Evolutionary conservation across 2,888 invertebrate genomes (phyloP).

Genomic region (Drosophila tanythrix): DNA sequence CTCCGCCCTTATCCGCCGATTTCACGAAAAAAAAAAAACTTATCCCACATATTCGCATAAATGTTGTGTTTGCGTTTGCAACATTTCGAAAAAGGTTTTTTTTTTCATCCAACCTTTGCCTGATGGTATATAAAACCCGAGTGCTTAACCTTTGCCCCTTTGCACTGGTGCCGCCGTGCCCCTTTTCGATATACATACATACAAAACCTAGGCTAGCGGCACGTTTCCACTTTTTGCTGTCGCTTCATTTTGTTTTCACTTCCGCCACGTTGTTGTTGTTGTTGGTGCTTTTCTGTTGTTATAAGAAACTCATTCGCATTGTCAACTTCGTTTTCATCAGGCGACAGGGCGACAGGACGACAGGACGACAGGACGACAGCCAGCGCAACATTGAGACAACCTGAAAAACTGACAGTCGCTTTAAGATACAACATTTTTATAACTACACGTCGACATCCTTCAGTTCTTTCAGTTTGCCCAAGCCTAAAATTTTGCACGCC

Average conservation of each 20-base stretch:
- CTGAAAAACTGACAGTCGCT: constrained; percentile 71
- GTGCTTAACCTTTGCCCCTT: constrained; percentile 63
- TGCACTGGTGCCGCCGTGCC: neutral
- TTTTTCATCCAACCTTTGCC: neutral
- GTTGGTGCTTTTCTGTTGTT: constrained; percentile 49
- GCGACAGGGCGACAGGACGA: constrained; percentile 34
- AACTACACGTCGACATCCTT: constrained; percentile 70
- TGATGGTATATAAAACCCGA: constrained; percentile 40
- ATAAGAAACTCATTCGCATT: constrained; percentile 80
- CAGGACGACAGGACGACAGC: neutral
- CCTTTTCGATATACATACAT: constrained; percentile 17
- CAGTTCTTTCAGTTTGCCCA: constrained; percentile 32
- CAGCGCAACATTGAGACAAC: constrained; percentile 19
- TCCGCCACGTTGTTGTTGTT: constrained; percentile 26
- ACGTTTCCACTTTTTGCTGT: constrained; percentile 78
- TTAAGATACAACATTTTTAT: constrained; percentile 75
- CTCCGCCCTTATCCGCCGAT: neutral
- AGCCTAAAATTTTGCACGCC: constrained; percentile 59
- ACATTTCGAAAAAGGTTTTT: constrained; percentile 49
- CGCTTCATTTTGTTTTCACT: constrained; percentile 75
- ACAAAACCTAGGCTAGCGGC: constrained; percentile 46
- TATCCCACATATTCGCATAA: constrained; percentile 46
- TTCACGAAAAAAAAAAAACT: constrained; percentile 14
- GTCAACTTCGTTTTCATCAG: constrained; percentile 80
- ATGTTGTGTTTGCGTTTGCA: constrained; percentile 60